Evolutionary conservation across 2,113 vertebrate genomes (phyloP).

Genomic region (Callaeas wilsoni): DNA sequence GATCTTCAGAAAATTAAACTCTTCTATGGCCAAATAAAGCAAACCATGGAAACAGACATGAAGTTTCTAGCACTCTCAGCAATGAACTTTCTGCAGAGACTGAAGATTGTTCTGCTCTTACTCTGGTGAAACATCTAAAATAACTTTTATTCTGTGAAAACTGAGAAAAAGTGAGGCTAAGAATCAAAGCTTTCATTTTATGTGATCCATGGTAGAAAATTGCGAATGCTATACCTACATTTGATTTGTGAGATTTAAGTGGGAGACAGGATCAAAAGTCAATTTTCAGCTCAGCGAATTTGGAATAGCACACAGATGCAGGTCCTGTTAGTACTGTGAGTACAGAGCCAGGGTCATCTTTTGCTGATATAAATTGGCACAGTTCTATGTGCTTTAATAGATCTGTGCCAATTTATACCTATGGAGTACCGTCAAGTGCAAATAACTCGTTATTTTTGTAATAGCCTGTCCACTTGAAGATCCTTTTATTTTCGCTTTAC

Average conservation of each 20-base stretch:
- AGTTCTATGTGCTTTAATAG: not conserved
- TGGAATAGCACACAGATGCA: not conserved
- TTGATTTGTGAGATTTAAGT: not conserved
- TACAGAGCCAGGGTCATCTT: not conserved
- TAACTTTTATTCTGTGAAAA: not conserved
- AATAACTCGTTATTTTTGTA: not conserved
- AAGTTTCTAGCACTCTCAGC: not conserved
- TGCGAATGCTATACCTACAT: fast-evolving
- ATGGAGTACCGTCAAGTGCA: not conserved
- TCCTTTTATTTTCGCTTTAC: not conserved
- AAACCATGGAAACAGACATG: not conserved
- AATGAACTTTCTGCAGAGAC: not conserved
- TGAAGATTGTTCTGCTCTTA: not conserved
- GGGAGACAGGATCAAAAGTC: not conserved
- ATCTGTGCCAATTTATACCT: not conserved
- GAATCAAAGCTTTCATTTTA: not conserved
- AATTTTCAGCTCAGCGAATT: not conserved
- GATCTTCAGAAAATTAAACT: not conserved
- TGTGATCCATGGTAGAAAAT: not conserved
- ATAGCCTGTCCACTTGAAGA: not conserved
- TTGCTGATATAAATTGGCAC: not conserved
- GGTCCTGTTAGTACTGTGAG: not conserved
- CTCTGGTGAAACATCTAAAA: not conserved
- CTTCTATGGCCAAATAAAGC: not conserved
- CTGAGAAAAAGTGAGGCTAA: not conserved